These are phyloP conservation scores for Lutraria rhynchaena DNA, from an alignment of 1,140 invertebrate genomes.

Conservation along the genomic window DNA sequence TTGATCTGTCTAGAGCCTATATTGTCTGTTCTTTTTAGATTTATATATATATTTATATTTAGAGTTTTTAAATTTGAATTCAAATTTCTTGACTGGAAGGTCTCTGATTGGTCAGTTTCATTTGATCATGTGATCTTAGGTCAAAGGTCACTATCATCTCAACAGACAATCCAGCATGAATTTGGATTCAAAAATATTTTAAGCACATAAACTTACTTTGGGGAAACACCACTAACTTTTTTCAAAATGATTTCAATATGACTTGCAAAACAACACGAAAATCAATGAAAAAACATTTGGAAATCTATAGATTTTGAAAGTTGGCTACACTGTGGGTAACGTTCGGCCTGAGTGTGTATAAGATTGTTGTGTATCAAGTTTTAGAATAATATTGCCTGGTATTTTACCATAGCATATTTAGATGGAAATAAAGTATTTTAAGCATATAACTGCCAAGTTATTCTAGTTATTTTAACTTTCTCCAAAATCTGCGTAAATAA, in stretches of 20 bases:
- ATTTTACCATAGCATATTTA: constrained; percentile 7
- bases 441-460: constrained; percentile 40
- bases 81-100: constrained; percentile 26
- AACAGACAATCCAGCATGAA: constrained; percentile 8
- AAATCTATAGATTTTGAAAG: too few relatives aligned
- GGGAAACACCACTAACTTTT: constrained; percentile 24
- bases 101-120: not conserved
- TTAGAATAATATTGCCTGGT: constrained; percentile 35
- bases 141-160: too few relatives aligned
- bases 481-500: constrained; percentile 13
- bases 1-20: constrained; percentile 27
- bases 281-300: too few relatives aligned
- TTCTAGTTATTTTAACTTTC: constrained; percentile 40
- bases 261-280: too few relatives aligned
- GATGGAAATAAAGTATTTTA: constrained; percentile 4
- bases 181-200: constrained; percentile 31
- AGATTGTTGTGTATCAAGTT: constrained; percentile 22
- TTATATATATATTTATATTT: constrained; percentile 41
- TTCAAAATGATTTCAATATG: too few relatives aligned
- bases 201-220: constrained; percentile 22
- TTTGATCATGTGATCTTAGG: constrained; percentile 20
- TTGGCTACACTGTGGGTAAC: constrained; percentile 34
- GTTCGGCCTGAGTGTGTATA: not conserved
- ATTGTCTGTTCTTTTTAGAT: constrained; percentile 45
- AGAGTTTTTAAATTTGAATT: constrained; percentile 30